phyloP scores from a whole-genome alignment of 2,888 invertebrate species.

The Conchocele bisecta region DNA sequence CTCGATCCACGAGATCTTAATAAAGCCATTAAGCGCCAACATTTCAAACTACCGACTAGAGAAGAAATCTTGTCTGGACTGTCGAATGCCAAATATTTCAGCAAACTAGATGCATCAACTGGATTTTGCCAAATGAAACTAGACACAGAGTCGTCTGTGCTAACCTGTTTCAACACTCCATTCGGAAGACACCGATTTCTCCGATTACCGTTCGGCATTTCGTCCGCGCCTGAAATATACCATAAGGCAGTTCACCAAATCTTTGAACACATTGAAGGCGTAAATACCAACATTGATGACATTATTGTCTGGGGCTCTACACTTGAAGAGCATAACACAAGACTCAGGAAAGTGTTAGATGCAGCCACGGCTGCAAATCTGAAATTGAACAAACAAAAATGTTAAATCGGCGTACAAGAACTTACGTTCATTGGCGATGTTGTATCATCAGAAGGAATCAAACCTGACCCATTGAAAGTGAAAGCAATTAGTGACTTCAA shows the following conservation, averaged over 20 bases:
- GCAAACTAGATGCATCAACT: slow-evolving; percentile 49
- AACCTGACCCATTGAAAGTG: slow-evolving; percentile 23
- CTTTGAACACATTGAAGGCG: slow-evolving; percentile 10
- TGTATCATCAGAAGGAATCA: slow-evolving; percentile 24
- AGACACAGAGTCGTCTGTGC: slow-evolving; percentile 32
- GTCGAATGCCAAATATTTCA: slow-evolving; percentile 43
- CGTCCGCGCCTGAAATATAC: slow-evolving; percentile 39
- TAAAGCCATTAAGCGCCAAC: slow-evolving; percentile 45
- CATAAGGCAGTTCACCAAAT: slow-evolving; percentile 13
- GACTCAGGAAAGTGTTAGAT: slow-evolving; percentile 24
- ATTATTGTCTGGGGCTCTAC: slow-evolving; percentile 37
- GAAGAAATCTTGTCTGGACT: slow-evolving; percentile 50
- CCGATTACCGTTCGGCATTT: slow-evolving; percentile 47
- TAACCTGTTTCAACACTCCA: slow-evolving; percentile 53
- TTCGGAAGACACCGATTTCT: slow-evolving; percentile 47
- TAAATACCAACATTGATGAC: slow-evolving; percentile 35
- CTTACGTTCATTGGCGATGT: slow-evolving; percentile 32
- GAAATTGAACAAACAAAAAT: slow-evolving; percentile 39
- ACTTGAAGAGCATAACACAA: slow-evolving; percentile 33
- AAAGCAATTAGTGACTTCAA: slow-evolving; percentile 12
- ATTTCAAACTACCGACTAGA: slow-evolving; percentile 38
- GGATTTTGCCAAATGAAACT: slow-evolving; percentile 58
- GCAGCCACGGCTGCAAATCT: slow-evolving; percentile 24
- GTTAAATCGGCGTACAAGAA: slow-evolving; percentile 13
- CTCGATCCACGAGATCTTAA: slow-evolving; percentile 48